phyloP scores from a whole-genome alignment of 2,888 invertebrate genomes.

The Cacoxenus indagator region DNA sequence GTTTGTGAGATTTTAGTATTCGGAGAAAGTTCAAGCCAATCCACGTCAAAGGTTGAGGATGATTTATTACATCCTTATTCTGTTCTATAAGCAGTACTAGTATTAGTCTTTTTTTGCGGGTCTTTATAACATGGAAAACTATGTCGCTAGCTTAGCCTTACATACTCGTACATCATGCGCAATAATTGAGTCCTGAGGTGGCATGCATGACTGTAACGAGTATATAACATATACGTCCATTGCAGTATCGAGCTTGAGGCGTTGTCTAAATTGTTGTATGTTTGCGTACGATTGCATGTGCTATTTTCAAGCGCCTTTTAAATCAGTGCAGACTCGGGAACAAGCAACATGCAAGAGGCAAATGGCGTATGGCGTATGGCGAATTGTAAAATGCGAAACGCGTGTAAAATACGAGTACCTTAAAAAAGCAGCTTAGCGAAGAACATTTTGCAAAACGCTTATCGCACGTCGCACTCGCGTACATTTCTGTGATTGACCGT shows the following conservation, averaged over 20 bases:
- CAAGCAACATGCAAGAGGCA: background rate
- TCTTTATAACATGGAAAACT: too few species aligned
- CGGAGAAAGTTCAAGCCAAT: too few species aligned
- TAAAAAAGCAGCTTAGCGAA: conserved; percentile 17
- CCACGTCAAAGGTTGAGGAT: too few species aligned
- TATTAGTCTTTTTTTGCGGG: too few species aligned
- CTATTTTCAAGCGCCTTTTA: background rate
- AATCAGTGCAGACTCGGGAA: conserved; percentile 1
- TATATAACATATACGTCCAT: background rate
- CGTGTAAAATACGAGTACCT: conserved; percentile 4
- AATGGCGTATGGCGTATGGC: background rate
- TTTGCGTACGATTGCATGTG: background rate
- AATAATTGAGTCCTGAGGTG: too few species aligned
- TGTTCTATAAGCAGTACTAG: too few species aligned
- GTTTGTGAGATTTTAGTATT: too few species aligned
- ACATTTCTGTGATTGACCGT: conserved; percentile 16
- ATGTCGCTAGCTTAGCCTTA: too few species aligned
- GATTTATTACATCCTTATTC: too few species aligned
- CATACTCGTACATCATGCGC: too few species aligned
- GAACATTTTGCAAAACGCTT: conserved; percentile 23
- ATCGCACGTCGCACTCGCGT: conserved; percentile 32
- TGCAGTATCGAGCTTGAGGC: background rate
- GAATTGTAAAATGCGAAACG: background rate
- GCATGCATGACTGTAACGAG: too few species aligned
- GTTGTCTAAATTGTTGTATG: background rate